phyloP scores from a whole-genome alignment of 2,797 vertebrate species.

The Eurystomus glaucurus region DNA sequence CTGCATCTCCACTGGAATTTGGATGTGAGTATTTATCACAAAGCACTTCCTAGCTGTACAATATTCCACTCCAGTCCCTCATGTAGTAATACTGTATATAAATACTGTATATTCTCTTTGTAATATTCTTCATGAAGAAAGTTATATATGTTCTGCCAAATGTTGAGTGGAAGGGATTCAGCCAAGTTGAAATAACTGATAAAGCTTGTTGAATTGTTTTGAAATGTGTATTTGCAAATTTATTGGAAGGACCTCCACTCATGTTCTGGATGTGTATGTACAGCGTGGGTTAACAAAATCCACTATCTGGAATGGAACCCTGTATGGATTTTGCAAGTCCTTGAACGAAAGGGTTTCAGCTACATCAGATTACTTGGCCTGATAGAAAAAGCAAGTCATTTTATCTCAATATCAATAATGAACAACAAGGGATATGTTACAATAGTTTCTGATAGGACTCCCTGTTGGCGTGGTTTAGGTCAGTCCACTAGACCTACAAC shows the following conservation, averaged over 20 bases:
- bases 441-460: neutral
- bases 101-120: neutral
- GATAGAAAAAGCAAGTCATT: neutral
- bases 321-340: neutral
- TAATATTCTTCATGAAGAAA: slow-evolving; percentile 5
- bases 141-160: slow-evolving; percentile 20
- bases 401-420: neutral
- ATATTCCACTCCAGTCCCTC: neutral
- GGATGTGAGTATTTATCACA: neutral
- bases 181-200: neutral
- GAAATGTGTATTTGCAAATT: neutral
- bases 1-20: neutral
- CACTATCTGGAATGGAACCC: neutral
- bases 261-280: neutral
- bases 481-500: too few species aligned
- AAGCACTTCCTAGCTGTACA: neutral
- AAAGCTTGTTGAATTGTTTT: neutral
- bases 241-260: neutral
- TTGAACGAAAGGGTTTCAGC: neutral
- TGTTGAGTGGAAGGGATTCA: neutral
- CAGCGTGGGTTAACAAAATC: neutral
- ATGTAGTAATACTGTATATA: neutral
- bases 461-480: too few species aligned
- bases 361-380: neutral
- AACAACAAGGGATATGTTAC: neutral